Evolutionary conservation across 2,113 vertebrate species (phyloP).

Genomic region (Clarias magur): DNA sequence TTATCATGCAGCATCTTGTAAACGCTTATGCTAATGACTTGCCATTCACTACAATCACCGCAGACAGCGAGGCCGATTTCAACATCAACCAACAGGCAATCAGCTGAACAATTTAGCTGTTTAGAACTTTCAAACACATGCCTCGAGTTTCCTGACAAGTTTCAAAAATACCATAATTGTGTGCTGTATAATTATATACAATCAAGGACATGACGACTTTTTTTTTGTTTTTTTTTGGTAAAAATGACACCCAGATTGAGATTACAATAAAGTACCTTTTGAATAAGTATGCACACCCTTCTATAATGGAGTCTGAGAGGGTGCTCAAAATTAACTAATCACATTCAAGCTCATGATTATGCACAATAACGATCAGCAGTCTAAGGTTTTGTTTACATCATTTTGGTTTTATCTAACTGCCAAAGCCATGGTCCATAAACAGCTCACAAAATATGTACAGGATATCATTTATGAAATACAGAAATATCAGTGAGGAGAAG

Average conservation of each 20-base stretch:
- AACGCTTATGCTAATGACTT: conserved; percentile 11
- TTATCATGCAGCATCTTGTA: not conserved
- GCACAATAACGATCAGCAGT: no score
- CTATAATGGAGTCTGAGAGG: no score
- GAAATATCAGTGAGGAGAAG: no score
- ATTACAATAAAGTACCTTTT: no score
- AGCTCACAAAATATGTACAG: no score
- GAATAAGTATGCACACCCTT: no score
- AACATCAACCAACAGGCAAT: conserved; percentile 28
- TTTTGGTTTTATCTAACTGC: no score
- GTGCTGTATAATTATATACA: conserved; percentile 1
- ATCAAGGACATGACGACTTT: not conserved
- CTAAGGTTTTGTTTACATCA: no score
- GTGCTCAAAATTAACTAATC: no score
- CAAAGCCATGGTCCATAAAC: no score
- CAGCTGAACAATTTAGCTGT: conserved; percentile 2
- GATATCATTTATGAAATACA: no score
- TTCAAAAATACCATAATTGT: not conserved
- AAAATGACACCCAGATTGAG: not conserved
- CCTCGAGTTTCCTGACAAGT: not conserved
- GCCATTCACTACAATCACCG: conserved; percentile 18
- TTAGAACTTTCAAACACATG: conserved; percentile 6
- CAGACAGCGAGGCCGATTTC: not conserved
- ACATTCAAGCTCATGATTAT: no score
- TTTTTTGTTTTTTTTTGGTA: not conserved